Evolutionary conservation across 2,888 invertebrate species (phyloP).

Genomic region (Melinaea marsaeus): DNA sequence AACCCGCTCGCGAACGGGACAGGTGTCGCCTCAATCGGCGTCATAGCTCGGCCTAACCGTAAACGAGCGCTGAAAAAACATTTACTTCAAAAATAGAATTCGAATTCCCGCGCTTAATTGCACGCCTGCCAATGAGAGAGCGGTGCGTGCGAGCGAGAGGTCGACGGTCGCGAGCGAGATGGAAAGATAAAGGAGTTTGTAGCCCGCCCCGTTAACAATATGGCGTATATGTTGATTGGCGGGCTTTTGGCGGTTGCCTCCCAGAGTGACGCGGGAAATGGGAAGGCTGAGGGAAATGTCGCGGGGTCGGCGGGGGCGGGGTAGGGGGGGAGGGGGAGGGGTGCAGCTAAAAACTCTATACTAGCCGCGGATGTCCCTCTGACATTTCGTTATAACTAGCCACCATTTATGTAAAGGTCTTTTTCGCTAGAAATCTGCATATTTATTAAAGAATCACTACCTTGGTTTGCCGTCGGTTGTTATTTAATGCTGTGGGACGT

Average conservation of each 20-base stretch:
- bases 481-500: constrained; percentile 2
- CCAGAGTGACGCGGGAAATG: constrained; percentile 61
- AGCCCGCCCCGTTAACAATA: constrained; percentile 81
- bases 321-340: too few relatives aligned
- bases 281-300: constrained; percentile 47
- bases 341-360: too few relatives aligned
- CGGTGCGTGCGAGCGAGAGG: constrained; percentile 58
- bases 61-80: constrained; percentile 71
- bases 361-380: constrained; percentile 8
- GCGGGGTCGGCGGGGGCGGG: constrained; percentile 2
- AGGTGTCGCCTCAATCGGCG: constrained; percentile 56
- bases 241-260: constrained; percentile 60
- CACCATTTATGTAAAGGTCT: constrained; percentile 14
- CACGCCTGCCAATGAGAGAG: constrained; percentile 68
- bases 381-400: constrained; percentile 10
- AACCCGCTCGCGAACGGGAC: constrained; percentile 39
- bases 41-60: constrained; percentile 48
- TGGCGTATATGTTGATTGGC: constrained; percentile 81
- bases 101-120: constrained; percentile 76
- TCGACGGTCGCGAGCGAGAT: constrained; percentile 55
- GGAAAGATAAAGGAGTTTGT: constrained; percentile 43
- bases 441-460: constrained; percentile 17
- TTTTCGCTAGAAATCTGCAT: constrained; percentile 12
- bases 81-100: constrained; percentile 76
- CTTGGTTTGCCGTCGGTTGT: constrained; percentile 6